Evolutionary conservation across 2,797 vertebrate species (phyloP).

Genomic region (Catamblyrhynchus diadema): DNA sequence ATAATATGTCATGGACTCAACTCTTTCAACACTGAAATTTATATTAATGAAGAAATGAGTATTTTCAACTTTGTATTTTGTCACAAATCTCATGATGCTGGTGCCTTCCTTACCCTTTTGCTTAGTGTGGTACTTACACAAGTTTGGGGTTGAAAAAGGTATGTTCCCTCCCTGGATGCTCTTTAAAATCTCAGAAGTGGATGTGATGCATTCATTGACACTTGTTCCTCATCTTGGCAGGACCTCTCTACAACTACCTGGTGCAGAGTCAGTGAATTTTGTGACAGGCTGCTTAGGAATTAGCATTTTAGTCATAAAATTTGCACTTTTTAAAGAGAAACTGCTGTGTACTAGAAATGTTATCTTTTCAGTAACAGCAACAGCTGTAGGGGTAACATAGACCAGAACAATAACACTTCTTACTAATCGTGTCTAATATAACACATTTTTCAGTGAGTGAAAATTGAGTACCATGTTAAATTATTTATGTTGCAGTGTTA

Average conservation of each 20-base stretch:
- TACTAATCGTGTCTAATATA: background rate
- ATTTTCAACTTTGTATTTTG: background rate
- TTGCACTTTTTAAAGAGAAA: background rate
- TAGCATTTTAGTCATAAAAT: background rate
- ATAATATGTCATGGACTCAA: accelerated
- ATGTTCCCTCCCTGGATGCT: background rate
- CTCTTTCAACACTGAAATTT: background rate
- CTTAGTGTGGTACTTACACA: background rate
- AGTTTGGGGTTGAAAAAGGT: background rate
- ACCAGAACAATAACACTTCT: background rate
- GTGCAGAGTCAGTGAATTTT: background rate
- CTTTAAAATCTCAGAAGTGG: background rate
- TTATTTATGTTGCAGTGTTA: background rate
- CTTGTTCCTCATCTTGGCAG: background rate
- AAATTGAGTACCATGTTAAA: background rate
- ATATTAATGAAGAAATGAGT: background rate
- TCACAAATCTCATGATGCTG: background rate
- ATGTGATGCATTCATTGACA: accelerated
- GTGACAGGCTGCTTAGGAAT: background rate
- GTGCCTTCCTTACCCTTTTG: background rate
- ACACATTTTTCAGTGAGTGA: background rate
- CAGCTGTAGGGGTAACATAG: background rate
- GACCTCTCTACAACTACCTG: background rate
- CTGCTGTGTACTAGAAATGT: background rate
- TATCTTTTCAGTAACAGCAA: background rate